Evolutionary conservation across 37 sponge, comb jelly and placozoan genomes (phyloP).

Genomic region (Halichondria panicea): DNA sequence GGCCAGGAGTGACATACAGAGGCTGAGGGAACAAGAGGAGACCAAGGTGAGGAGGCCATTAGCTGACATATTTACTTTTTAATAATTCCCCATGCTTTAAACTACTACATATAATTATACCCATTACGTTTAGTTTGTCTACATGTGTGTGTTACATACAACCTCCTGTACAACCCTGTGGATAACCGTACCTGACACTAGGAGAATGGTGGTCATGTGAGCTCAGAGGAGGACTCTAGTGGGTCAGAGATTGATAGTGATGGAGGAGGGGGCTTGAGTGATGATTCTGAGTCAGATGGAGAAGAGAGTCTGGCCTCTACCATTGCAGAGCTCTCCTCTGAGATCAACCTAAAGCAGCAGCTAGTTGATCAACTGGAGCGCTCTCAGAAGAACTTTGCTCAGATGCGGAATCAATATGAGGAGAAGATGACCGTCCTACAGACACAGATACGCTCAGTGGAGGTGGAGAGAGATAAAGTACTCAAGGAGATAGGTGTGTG

Average conservation of each 20-base stretch:
- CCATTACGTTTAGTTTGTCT: too few relatives aligned
- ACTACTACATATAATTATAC: too few relatives aligned
- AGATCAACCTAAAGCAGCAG: constrained; percentile 96
- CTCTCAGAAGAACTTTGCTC: constrained; percentile 75
- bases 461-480: constrained; percentile 82
- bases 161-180: too few relatives aligned
- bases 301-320: constrained; percentile 61
- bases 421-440: constrained; percentile 85
- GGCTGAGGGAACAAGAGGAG: constrained; percentile 44
- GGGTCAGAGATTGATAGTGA: constrained; percentile 2
- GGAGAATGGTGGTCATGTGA: not conserved
- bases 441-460: constrained; percentile 62
- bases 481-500: constrained; percentile 77
- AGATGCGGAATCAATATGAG: constrained; percentile 92
- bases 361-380: constrained; percentile 89
- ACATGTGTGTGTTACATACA: too few relatives aligned
- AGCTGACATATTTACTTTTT: not conserved
- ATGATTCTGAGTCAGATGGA: constrained; percentile 45
- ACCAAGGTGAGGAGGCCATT: constrained; percentile 20
- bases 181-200: not conserved
- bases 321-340: constrained; percentile 67
- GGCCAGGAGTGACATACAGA: constrained; percentile 59
- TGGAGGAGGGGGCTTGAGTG: too few relatives aligned
- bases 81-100: not conserved
- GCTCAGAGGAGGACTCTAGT: not conserved